Conservation (phyloP, 2,888 invertebrate genomes). For the Leptothorax acervorum region DNA sequence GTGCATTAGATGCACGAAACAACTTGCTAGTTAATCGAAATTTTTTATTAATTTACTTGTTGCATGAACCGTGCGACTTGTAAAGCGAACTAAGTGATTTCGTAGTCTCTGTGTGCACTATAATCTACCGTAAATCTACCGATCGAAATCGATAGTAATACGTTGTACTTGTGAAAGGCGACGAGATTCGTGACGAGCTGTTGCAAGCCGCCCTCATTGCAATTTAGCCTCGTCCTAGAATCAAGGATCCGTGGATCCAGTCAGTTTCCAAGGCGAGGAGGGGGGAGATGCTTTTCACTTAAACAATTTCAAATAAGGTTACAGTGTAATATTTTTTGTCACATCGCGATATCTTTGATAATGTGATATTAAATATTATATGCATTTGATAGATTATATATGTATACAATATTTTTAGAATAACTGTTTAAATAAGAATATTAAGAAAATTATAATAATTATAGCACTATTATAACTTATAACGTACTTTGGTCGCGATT, state of each 20-base stretch:
- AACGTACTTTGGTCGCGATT: not conserved
- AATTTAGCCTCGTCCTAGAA: constrained; percentile 37
- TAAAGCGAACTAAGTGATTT: not conserved
- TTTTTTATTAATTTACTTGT: constrained; percentile 9
- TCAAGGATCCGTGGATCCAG: constrained; percentile 38
- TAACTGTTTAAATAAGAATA: constrained; percentile 12
- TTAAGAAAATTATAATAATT: not conserved
- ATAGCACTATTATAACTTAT: not conserved
- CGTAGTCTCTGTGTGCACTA: not conserved
- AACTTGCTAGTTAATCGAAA: not conserved
- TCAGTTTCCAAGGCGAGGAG: not conserved
- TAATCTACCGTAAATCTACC: not conserved
- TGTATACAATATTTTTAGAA: not conserved
- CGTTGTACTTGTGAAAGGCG: constrained; percentile 34
- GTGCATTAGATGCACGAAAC: not conserved
- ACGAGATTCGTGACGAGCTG: constrained; percentile 30
- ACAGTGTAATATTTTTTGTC: not conserved
- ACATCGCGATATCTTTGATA: not conserved
- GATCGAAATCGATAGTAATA: constrained; percentile 26
- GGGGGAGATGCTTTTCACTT: not conserved
- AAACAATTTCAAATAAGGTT: constrained; percentile 12
- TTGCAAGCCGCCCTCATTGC: constrained; percentile 32
- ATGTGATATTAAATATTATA: not conserved
- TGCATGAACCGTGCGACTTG: not conserved
- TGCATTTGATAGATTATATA: not conserved